phyloP scores from a whole-genome alignment of 2,888 invertebrate genomes.

The Drosophila meridionalis region DNA sequence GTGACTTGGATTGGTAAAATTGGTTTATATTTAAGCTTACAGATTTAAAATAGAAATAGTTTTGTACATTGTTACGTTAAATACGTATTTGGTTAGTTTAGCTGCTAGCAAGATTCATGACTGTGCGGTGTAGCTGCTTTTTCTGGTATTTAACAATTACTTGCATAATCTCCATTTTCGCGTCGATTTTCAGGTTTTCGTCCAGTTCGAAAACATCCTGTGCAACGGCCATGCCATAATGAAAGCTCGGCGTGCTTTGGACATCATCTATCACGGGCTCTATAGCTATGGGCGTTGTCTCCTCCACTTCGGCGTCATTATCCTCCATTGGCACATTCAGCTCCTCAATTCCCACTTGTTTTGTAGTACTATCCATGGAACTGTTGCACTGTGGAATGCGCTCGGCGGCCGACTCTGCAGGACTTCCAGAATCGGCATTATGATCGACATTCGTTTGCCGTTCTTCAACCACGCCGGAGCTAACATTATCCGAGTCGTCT shows the following conservation, averaged over 20 bases:
- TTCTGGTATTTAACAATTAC: conserved; percentile 57
- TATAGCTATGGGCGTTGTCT: conserved; percentile 34
- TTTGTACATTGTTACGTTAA: background rate
- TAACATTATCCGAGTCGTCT: conserved; percentile 42
- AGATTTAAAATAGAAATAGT: background rate
- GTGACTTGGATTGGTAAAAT: conserved; percentile 18
- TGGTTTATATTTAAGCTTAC: background rate
- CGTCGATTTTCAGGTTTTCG: conserved; percentile 49
- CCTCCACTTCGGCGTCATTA: conserved; percentile 45
- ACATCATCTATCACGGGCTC: conserved; percentile 34
- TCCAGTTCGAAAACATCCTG: conserved; percentile 56
- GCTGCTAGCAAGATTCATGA: conserved; percentile 37
- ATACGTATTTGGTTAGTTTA: conserved; percentile 11
- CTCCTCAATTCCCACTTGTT: conserved; percentile 42
- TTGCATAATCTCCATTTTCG: conserved; percentile 59
- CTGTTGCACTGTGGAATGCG: background rate
- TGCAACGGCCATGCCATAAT: conserved; percentile 55
- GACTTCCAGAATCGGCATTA: background rate
- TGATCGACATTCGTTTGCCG: conserved; percentile 3
- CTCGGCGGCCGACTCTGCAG: background rate
- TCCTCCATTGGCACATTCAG: conserved; percentile 47
- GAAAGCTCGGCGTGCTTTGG: conserved; percentile 40
- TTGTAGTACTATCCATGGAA: background rate
- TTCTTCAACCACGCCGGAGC: conserved; percentile 15
- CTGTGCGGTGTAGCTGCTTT: conserved; percentile 44